Conservation (phyloP, 2,888 invertebrate genomes). For the Pseudeuparius sepicola region DNA sequence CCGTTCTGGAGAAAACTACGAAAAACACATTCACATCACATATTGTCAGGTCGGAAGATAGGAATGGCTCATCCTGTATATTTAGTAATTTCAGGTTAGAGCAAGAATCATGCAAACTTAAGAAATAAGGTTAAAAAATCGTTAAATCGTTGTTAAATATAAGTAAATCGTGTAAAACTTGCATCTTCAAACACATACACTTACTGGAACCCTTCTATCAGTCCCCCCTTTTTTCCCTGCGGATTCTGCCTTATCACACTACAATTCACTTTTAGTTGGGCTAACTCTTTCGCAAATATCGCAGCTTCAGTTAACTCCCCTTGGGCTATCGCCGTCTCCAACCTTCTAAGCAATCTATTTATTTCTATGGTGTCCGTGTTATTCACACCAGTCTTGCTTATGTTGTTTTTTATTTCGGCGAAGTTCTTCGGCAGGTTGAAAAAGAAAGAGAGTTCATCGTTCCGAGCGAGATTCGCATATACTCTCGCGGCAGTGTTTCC, state of each 20-base stretch:
- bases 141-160: too few relatives aligned
- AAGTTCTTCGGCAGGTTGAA: constrained; percentile 37
- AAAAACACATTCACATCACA: too few relatives aligned
- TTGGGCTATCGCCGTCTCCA: constrained; percentile 68
- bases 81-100: too few relatives aligned
- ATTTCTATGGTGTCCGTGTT: constrained; percentile 50
- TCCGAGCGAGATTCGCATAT: constrained; percentile 41
- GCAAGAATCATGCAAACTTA: too few relatives aligned
- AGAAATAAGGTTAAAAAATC: too few relatives aligned
- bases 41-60: too few relatives aligned
- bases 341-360: constrained; percentile 52
- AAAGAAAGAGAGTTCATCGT: constrained; percentile 35
- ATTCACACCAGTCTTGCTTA: constrained; percentile 21
- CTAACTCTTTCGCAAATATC: constrained; percentile 64
- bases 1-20: too few relatives aligned
- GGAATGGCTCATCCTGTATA: too few relatives aligned
- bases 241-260: constrained; percentile 49
- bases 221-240: constrained; percentile 14
- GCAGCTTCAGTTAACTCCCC: constrained; percentile 70
- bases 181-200: too few relatives aligned
- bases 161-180: too few relatives aligned
- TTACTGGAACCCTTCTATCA: constrained; percentile 25
- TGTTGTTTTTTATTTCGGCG: constrained; percentile 29
- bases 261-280: constrained; percentile 65
- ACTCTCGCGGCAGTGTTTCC: constrained; percentile 32